Base-by-base conservation (phyloP, 2,888 invertebrate species). In the Nemotelus nigrinus region DNA sequence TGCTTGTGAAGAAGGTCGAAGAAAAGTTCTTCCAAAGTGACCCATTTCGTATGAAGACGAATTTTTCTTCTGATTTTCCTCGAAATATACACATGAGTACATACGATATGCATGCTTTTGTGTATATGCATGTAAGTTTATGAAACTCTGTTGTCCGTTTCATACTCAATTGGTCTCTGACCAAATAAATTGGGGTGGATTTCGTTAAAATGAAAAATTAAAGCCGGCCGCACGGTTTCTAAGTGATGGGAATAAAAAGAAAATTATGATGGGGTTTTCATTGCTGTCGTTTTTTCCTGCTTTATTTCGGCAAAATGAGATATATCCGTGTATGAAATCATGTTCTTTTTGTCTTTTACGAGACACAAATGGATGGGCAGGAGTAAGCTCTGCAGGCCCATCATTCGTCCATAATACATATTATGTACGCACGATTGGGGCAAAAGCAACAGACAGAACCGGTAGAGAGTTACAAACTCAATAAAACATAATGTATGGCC, bases 211-310 rank as follows among this genome's bases (percentile, higher is more conserved):
- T 76, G 76, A 77, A 77, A 79, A 79, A 79, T 79, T 76, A 78
- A 78, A 65, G 76, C 47, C 76, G 67, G 64, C 72, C 76, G 43
- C 71, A 45, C 60, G 47, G 72, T 41, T 47, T 60, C 72, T 76
- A 76, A 79, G 72, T 77, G 79, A 79, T 77, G 77, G 77, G 71
- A 77, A 79, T 79, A 72, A 79, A 79, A 74, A 44, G 74, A 74
- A 78, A 78, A 79, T 79, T 79, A 79, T 79, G 76, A 79, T 67
- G 65, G 58, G 68, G 60, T 75, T 63, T 72, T 57, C 76, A 39
- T 44, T 70, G 53, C 57, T 71, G 5, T 6, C 57, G 10, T 57
- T 57, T 10, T 25, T 10, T 57, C 25, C 57, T 57, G 10, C 3
- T 57, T 57, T 10, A n/a, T 10, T 10, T 57, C 57, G 10, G 57